Conservation (phyloP, 2,888 invertebrate species). For the Agrotis clavis region DNA sequence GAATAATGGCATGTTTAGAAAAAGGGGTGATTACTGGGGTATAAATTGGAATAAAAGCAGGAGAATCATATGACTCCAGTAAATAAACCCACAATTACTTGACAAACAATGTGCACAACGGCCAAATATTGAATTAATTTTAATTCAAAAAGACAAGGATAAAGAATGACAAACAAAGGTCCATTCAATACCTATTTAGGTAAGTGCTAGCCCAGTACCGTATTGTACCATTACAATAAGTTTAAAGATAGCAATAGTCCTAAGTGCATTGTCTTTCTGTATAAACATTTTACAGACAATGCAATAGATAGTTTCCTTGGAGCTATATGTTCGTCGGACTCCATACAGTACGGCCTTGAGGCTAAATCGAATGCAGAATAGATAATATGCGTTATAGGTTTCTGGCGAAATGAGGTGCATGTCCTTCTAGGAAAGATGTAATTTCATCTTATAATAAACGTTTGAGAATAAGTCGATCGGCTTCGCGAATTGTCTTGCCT, state of each 20-base stretch:
- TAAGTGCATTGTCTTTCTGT: constrained; percentile 45
- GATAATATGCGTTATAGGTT: too few relatives aligned
- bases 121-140: constrained; percentile 15
- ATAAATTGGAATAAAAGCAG: not conserved
- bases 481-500: too few relatives aligned
- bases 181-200: constrained; percentile 47
- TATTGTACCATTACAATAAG: constrained; percentile 29
- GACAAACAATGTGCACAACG: constrained; percentile 7
- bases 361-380: too few relatives aligned
- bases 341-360: not conserved
- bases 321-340: not conserved
- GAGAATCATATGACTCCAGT: not conserved
- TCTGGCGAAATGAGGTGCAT: too few relatives aligned
- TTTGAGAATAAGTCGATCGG: too few relatives aligned
- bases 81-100: not conserved
- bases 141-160: constrained; percentile 35
- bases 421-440: too few relatives aligned
- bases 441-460: too few relatives aligned
- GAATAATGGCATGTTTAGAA: not conserved
- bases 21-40: not conserved
- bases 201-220: constrained; percentile 25
- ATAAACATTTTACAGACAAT: constrained; percentile 14
- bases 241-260: constrained; percentile 44
- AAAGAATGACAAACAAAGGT: constrained; percentile 40
- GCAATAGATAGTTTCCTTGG: constrained; percentile 12